phyloP scores from a whole-genome alignment of 1,140 invertebrate species.

The Myzus persicae region DNA sequence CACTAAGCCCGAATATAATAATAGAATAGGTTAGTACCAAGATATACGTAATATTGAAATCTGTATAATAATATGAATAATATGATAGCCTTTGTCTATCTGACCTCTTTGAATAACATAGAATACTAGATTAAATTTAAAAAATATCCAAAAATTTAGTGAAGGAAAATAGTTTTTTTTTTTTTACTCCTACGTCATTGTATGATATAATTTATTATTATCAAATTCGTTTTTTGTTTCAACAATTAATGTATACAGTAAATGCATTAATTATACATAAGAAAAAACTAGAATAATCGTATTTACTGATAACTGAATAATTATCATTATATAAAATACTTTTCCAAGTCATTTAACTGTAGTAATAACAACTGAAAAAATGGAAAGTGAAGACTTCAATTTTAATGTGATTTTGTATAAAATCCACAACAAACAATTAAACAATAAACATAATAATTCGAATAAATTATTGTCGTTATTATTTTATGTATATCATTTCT shows the following conservation, averaged over 20 bases:
- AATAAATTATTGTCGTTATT: not conserved
- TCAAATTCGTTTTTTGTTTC: not conserved
- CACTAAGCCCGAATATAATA: not conserved
- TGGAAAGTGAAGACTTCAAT: not conserved
- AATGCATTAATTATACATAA: not conserved
- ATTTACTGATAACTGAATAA: not conserved
- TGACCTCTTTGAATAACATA: not conserved
- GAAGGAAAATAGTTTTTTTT: not conserved
- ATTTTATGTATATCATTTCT: not conserved
- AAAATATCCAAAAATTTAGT: not conserved
- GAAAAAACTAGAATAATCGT: not conserved
- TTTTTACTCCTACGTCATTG: not conserved
- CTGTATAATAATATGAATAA: not conserved
- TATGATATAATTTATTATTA: not conserved
- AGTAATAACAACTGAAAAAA: not conserved
- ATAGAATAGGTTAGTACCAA: not conserved
- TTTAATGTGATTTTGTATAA: not conserved
- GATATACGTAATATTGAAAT: not conserved
- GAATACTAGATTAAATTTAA: not conserved
- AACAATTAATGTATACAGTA: not conserved
- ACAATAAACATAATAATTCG: not conserved
- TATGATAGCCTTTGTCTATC: not conserved
- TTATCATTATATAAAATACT: not conserved
- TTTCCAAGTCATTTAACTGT: not conserved
- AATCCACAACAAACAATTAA: not conserved